A percentile compares a stretch with the other conserved stretches of the same genome.
Evolutionary conservation across 30 jellyfish, hydroid and myxozoan genomes (phyloP).

Genomic region (Morbakka virulenta): DNA sequence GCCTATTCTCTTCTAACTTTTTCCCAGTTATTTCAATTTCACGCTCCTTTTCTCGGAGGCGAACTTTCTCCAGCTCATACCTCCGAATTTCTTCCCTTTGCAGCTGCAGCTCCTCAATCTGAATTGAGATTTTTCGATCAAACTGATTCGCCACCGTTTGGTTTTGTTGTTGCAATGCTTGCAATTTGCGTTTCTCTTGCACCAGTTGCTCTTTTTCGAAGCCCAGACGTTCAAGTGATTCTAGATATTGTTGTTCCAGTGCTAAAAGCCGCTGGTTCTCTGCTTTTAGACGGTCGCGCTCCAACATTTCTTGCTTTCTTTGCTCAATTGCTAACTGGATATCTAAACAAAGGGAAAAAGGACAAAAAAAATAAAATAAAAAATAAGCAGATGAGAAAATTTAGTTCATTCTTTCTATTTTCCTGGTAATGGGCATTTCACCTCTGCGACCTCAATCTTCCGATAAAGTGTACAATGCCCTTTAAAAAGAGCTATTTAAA

Average conservation of each 20-base stretch:
- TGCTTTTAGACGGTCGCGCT: constrained; percentile 78
- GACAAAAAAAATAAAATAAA: too few relatives aligned
- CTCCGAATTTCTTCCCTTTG: constrained; percentile 77
- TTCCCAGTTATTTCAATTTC: constrained; percentile 79
- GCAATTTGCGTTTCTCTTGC: constrained; percentile 90
- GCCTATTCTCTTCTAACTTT: constrained; percentile 63
- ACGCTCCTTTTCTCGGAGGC: constrained; percentile 70
- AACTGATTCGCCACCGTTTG: constrained; percentile 94
- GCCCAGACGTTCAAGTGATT: constrained; percentile 82
- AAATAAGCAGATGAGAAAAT: too few relatives aligned
- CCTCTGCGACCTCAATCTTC: too few relatives aligned
- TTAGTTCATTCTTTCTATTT: too few relatives aligned
- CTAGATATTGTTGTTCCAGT: constrained; percentile 89
- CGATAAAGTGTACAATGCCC: too few relatives aligned
- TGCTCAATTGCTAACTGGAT: constrained; percentile 96
- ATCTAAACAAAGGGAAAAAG: constrained; percentile 48
- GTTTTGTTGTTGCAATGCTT: constrained; percentile 94
- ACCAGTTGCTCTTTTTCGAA: constrained; percentile 94
- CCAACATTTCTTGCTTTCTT: constrained; percentile 92
- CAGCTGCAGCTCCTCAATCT: constrained; percentile 87
- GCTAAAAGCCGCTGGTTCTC: constrained; percentile 94
- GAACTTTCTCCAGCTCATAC: constrained; percentile 75
- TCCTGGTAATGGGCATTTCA: too few relatives aligned
- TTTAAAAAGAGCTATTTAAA: too few relatives aligned
- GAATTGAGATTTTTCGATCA: constrained; percentile 87